These are phyloP conservation scores for Mormyrops attenuatus DNA, from an alignment of 2,797 vertebrate genomes.

Conservation along the genomic window DNA sequence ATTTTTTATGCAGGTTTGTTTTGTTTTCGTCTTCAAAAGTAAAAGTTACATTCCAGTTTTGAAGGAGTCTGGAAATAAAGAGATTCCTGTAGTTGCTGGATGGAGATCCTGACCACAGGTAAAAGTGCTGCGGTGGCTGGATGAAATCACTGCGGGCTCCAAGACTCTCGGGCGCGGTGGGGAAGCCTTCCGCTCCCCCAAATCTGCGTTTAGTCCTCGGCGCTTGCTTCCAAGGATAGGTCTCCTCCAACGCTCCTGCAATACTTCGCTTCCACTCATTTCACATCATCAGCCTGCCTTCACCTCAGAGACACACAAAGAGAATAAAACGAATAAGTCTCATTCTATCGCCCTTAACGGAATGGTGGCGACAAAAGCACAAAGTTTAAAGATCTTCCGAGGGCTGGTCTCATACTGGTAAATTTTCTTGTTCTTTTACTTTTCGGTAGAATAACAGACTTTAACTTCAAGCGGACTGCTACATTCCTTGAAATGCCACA, in stretches of 20 bases:
- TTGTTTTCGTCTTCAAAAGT: neutral
- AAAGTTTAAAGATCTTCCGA: neutral
- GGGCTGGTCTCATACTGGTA: neutral
- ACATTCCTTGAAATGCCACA: neutral
- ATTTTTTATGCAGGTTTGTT: neutral
- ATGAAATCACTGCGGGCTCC: slow-evolving; percentile 8
- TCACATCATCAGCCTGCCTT: slow-evolving; percentile 28
- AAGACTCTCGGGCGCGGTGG: slow-evolving; percentile 6
- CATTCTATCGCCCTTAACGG: neutral
- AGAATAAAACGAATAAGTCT: slow-evolving; percentile 7
- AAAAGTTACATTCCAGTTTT: slow-evolving; percentile 18
- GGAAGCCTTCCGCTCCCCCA: slow-evolving; percentile 19
- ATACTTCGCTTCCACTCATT: slow-evolving; percentile 29
- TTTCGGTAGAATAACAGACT: neutral
- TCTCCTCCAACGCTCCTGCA: slow-evolving; percentile 25
- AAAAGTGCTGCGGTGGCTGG: neutral
- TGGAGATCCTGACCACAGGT: slow-evolving; percentile 20
- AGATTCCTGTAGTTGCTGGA: slow-evolving; percentile 11
- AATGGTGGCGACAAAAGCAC: neutral
- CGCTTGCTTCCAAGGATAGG: slow-evolving; percentile 17
- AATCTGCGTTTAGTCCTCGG: slow-evolving; percentile 30
- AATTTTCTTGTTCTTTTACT: neutral
- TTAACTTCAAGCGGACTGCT: neutral
- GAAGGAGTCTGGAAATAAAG: neutral
- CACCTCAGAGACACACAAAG: slow-evolving; percentile 13